Conservation (phyloP, 2,888 invertebrate species). For the Lasioglossum villosulum region DNA sequence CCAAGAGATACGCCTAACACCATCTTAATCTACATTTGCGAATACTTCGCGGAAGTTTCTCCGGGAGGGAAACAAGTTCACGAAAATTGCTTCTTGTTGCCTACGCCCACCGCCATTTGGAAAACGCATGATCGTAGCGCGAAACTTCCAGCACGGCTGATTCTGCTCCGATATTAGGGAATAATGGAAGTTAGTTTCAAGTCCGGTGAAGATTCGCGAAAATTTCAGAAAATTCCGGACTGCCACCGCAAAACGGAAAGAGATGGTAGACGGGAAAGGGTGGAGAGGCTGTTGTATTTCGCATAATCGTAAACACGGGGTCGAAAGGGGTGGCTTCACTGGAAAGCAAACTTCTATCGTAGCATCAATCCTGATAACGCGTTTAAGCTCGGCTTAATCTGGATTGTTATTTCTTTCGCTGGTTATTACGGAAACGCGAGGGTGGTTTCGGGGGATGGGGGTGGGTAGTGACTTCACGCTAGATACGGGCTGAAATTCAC, state of each 20-base stretch:
- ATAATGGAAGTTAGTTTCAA: conserved; percentile 4
- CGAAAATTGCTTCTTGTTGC: background rate
- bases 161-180: background rate
- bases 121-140: background rate
- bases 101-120: background rate
- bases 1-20: background rate
- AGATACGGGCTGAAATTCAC: background rate
- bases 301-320: conserved; percentile 30
- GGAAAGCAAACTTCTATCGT: conserved; percentile 48
- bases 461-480: background rate
- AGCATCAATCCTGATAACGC: conserved; percentile 52
- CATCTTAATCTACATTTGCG: background rate
- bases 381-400: conserved; percentile 54
- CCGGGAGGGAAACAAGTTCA: background rate
- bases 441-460: background rate
- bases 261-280: background rate
- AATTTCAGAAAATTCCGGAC: background rate
- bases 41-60: background rate
- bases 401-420: conserved; percentile 55
- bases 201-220: conserved; percentile 1
- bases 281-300: background rate
- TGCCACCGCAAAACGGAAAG: background rate
- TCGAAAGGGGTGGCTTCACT: background rate
- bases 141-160: background rate
- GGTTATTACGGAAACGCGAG: conserved; percentile 40